A percentile compares a stretch with the other conserved stretches of the same genome.
Conservation (phyloP, 92 coral and sea anemone genomes). For the Phymanthus crucifer region DNA sequence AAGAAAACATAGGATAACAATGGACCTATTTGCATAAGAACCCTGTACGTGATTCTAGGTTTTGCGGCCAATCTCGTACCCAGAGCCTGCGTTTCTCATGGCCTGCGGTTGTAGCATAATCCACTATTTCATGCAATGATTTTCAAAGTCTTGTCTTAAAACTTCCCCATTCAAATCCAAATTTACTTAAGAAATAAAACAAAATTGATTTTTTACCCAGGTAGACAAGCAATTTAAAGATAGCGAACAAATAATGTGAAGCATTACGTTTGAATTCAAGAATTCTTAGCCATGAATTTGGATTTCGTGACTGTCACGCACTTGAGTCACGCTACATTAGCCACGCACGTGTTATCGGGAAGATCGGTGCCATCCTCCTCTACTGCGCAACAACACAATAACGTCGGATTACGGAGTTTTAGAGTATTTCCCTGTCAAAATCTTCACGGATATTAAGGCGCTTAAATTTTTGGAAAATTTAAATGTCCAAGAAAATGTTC, state of each 20-base stretch:
- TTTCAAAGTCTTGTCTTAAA: too few relatives aligned
- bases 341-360: constrained; percentile 20
- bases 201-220: too few relatives aligned
- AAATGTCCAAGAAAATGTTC: background rate
- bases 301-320: background rate
- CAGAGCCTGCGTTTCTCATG: background rate
- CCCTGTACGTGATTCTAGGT: background rate
- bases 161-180: too few relatives aligned
- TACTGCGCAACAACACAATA: background rate
- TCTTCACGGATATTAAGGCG: background rate
- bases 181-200: too few relatives aligned
- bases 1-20: background rate
- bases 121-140: too few relatives aligned
- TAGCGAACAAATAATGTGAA: too few relatives aligned
- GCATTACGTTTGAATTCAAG: too few relatives aligned
- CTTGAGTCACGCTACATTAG: constrained; percentile 11
- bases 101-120: too few relatives aligned
- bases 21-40: background rate
- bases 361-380: constrained; percentile 17
- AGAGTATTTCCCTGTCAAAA: background rate
- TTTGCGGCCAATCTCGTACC: too few relatives aligned
- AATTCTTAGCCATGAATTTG: background rate
- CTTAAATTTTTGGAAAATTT: background rate
- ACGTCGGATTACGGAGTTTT: background rate
- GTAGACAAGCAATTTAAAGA: too few relatives aligned